Percentiles rank a stretch among this genome's conserved stretches.
Conservation (phyloP, 2,888 invertebrate species). For the Campopleginae sp. region DNA sequence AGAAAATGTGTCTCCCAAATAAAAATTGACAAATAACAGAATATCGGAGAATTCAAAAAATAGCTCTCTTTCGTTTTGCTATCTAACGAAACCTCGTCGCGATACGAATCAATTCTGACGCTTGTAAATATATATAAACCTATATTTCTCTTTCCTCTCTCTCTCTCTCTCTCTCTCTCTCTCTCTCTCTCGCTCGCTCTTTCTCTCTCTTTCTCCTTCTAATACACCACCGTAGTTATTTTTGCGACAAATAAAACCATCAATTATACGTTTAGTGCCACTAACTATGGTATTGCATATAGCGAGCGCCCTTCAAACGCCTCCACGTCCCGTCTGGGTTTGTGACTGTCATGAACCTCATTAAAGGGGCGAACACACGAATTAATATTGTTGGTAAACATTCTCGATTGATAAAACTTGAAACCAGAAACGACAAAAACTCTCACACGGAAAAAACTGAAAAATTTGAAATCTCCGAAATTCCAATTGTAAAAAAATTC, state of each 20-base stretch:
- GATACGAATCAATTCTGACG: conserved; percentile 80
- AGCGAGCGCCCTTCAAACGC: conserved; percentile 73
- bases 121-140: conserved; percentile 80
- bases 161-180: conserved; percentile 76
- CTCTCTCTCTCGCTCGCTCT: conserved; percentile 78
- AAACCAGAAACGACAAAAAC: conserved; percentile 18
- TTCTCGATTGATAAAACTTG: conserved; percentile 7
- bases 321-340: conserved; percentile 82
- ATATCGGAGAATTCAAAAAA: conserved; percentile 64
- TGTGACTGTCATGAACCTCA: conserved; percentile 82
- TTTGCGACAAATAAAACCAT: conserved; percentile 74
- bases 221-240: conserved; percentile 74
- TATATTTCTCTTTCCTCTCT: conserved; percentile 74
- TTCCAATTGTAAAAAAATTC: neutral
- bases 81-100: conserved; percentile 63
- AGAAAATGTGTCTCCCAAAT: conserved; percentile 94
- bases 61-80: conserved; percentile 60
- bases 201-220: conserved; percentile 77
- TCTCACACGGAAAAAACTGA: neutral
- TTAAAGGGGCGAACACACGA: conserved; percentile 82
- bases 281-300: conserved; percentile 77
- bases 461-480: neutral
- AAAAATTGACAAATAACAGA: conserved; percentile 80
- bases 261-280: conserved; percentile 76
- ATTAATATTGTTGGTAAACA: conserved; percentile 72